A percentile compares a stretch with the other conserved stretches of the same genome.
Conservation (phyloP, 1,140 invertebrate genomes). For the Bombyx mandarina region DNA sequence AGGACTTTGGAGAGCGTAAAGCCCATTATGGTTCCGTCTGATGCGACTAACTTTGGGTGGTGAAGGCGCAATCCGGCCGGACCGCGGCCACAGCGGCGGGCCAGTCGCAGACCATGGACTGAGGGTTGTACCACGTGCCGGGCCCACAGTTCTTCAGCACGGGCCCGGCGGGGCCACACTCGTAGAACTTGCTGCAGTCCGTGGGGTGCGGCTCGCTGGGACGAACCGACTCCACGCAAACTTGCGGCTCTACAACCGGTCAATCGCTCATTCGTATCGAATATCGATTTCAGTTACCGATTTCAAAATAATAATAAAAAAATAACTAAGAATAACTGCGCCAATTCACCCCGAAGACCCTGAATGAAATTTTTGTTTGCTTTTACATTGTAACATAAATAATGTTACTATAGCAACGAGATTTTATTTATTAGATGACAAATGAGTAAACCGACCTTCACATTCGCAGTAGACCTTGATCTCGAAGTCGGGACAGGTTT, state of each 20-base stretch:
- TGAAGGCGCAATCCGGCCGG: constrained; percentile 55
- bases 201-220: constrained; percentile 56
- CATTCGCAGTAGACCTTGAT: constrained; percentile 80
- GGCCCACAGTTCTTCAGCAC: constrained; percentile 65
- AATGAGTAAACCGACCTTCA: constrained; percentile 31
- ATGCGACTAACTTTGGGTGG: neutral
- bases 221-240: constrained; percentile 49
- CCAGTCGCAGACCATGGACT: constrained; percentile 72
- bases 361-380: no score
- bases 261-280: no score
- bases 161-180: constrained; percentile 58
- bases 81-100: constrained; percentile 64
- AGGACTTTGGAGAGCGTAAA: no score
- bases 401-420: neutral
- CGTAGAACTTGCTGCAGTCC: constrained; percentile 72
- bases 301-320: no score
- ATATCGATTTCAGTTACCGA: no score
- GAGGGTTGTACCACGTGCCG: constrained; percentile 70
- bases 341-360: no score
- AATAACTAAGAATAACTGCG: no score
- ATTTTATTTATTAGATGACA: neutral
- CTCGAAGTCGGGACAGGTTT: constrained; percentile 78
- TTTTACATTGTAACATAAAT: no score
- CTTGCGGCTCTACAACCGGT: constrained; percentile 27
- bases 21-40: no score